Evolutionary conservation across 2,888 invertebrate genomes (phyloP).

Genomic region (Glyphotaelius pellucidus): DNA sequence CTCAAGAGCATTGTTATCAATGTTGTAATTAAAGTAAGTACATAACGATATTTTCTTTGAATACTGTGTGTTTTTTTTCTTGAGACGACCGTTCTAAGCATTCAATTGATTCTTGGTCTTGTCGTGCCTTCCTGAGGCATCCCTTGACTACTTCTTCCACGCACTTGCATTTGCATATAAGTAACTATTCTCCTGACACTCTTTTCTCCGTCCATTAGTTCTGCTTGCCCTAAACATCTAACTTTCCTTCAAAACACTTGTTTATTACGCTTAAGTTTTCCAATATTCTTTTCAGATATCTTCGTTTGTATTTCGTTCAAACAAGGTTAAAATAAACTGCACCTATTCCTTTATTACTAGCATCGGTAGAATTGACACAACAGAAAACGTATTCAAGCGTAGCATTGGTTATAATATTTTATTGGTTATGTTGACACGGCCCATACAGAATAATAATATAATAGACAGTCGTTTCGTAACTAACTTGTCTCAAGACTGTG

Average conservation of each 20-base stretch:
- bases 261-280: background rate
- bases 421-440: background rate
- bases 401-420: background rate
- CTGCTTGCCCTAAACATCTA: background rate
- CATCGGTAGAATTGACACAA: background rate
- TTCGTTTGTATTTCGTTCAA: too few relatives aligned
- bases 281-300: too few relatives aligned
- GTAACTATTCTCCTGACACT: too few relatives aligned
- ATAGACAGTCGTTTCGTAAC: background rate
- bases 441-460: background rate
- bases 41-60: too few relatives aligned
- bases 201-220: background rate
- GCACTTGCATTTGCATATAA: too few relatives aligned
- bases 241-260: background rate
- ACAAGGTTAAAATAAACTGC: too few relatives aligned
- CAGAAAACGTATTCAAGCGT: background rate
- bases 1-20: too few relatives aligned
- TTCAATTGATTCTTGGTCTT: too few relatives aligned
- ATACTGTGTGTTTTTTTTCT: too few relatives aligned
- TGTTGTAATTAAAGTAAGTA: too few relatives aligned
- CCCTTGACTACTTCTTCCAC: background rate
- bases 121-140: background rate
- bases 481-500: background rate
- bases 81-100: too few relatives aligned
- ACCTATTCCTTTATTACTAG: background rate